Conservation (phyloP, 2,888 invertebrate genomes). For the Uloborus plumipes region DNA sequence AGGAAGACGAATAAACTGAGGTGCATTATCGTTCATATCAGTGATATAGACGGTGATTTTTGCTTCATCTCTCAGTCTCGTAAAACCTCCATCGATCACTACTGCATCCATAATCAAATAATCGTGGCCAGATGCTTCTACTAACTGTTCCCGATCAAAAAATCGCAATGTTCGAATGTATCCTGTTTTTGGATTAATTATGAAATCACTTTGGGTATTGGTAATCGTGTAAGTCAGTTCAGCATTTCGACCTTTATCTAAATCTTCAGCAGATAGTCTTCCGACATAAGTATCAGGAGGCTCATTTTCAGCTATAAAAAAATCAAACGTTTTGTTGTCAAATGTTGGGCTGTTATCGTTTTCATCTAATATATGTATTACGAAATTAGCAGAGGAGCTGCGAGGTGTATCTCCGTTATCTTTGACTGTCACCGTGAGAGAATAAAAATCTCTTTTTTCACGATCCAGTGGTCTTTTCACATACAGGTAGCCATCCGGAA, state of each 20-base stretch:
- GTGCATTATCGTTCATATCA: constrained; percentile 89
- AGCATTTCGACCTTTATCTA: constrained; percentile 91
- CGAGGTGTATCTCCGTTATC: constrained; percentile 85
- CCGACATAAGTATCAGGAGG: constrained; percentile 92
- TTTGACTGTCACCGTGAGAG: constrained; percentile 84
- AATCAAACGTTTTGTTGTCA: constrained; percentile 89
- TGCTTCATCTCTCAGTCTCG: constrained; percentile 84
- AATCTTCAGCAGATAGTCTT: constrained; percentile 88
- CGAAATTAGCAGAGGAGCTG: constrained; percentile 86
- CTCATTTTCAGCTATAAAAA: constrained; percentile 89
- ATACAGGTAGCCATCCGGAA: constrained; percentile 93
- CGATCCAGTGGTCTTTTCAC: constrained; percentile 88
- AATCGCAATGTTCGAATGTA: constrained; percentile 87
- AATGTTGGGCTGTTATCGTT: constrained; percentile 97
- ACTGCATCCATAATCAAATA: constrained; percentile 87
- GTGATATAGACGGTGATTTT: constrained; percentile 88
- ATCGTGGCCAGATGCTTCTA: constrained; percentile 83
- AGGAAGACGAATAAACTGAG: constrained; percentile 83
- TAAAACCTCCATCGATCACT: constrained; percentile 85
- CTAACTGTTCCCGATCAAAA: constrained; percentile 90
- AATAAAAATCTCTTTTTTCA: constrained; percentile 92
- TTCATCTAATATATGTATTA: constrained; percentile 93
- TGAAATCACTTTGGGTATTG: constrained; percentile 79
- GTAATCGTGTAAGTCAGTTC: constrained; percentile 83
- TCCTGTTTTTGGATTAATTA: constrained; percentile 92